A percentile compares a stretch with the other conserved stretches of the same genome.
These are phyloP conservation scores for Cassiopea andromeda DNA, from an alignment of 30 jellyfish, hydroid and myxozoan species.

Conservation along the genomic window DNA sequence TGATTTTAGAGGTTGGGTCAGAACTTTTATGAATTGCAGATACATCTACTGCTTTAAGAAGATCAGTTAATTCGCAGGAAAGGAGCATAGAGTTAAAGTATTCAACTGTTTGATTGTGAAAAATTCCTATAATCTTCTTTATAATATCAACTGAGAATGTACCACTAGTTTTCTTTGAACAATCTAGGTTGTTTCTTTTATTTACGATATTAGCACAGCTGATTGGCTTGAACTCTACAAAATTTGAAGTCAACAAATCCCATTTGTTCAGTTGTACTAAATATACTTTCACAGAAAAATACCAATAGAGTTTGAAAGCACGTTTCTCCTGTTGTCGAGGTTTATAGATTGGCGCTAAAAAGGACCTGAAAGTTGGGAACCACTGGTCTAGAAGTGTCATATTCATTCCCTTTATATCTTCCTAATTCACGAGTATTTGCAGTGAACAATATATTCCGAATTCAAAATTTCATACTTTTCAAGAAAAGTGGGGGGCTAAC, in stretches of 20 bases:
- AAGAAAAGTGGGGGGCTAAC: no score
- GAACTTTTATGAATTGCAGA: constrained; percentile 26
- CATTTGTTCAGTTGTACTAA: no score
- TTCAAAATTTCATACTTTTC: no score
- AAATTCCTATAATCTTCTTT: neutral
- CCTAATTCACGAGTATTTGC: no score
- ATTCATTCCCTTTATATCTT: no score
- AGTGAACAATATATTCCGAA: no score
- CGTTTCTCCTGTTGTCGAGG: no score
- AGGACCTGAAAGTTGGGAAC: no score
- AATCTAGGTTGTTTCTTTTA: constrained; percentile 8
- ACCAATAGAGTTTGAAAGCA: no score
- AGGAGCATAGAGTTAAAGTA: constrained; percentile 3
- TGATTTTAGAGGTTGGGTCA: neutral
- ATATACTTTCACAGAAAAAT: no score
- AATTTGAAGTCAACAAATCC: neutral
- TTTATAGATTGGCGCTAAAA: no score
- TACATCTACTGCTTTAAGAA: constrained; percentile 6
- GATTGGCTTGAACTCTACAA: constrained; percentile 17
- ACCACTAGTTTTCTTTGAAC: constrained; percentile 18
- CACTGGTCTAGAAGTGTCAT: no score
- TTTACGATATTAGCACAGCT: constrained; percentile 2
- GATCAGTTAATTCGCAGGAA: constrained; percentile 26
- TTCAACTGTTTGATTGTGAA: neutral
- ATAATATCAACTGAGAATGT: constrained; percentile 4